Base-by-base conservation (phyloP, 2,113 vertebrate genomes). In the Lepisosteus oculatus region DNA sequence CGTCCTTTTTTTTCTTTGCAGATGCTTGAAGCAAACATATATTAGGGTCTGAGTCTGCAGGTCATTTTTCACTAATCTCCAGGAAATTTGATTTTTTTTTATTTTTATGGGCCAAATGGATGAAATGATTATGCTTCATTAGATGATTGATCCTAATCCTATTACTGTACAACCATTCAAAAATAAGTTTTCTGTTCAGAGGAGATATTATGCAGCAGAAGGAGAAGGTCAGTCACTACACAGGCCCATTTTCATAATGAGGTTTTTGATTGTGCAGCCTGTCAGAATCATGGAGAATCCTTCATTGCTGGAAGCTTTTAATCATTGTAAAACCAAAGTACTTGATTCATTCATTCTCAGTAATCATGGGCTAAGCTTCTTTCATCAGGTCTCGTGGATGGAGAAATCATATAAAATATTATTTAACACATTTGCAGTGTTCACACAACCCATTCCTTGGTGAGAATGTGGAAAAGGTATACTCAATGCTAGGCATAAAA, bases 81-180 rank as follows among this genome's bases (percentile, higher is more conserved):
- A 70, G 74, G 74, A 86, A 78, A 83, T 88, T 86, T 87, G 83
- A 89, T 87, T 80, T 85, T 80, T 85, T 29, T 82, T 79, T 69
- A 76, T 85, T 88, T 87, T 87, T 86, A 86, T 82, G 80, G 76
- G 77, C 68, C 72, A 85, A 81, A 87, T 88, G 85, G 83, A 87
- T 85, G 84, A 86, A 88, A 84, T 78, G 76, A 79, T 82, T 76
- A 73, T 79, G 84, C 70, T 85, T 89, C 89, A 89, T 89, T 87
- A 90, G 87, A 82, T 84, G 74, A 85, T 90, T 82, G 83, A 85
- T 87, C 83, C 87, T 90, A 90, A 90, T 89, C 86, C 83, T 80
- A 89, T 90, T 89, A 89, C 79, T 72, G 75, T 55, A 78, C 62
- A 72, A 80, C 76, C 47, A 70, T 44, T 62, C 43, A 43, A n/a